phyloP scores from a whole-genome alignment of 2,113 vertebrate genomes.

The Poeciliopsis turrubarensis region DNA sequence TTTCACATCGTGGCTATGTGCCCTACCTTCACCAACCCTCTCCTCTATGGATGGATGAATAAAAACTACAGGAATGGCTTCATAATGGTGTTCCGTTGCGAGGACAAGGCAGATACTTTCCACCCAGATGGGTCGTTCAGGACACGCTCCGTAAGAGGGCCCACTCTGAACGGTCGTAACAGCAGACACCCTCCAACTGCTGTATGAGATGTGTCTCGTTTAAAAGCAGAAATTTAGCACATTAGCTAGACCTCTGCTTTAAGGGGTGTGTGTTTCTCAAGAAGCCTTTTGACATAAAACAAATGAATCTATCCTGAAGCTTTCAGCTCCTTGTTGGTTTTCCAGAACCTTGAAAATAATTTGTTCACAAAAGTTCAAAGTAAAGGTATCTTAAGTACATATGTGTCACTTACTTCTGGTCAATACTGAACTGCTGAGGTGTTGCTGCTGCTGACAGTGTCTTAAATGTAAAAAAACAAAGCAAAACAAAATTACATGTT shows the following conservation, averaged over 20 bases:
- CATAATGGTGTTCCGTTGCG: conserved; percentile 90
- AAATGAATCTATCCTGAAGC: conserved; percentile 36
- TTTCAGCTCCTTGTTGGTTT: conserved; percentile 8
- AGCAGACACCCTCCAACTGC: conserved; percentile 82
- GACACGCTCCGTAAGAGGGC: conserved; percentile 80
- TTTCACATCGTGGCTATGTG: conserved; percentile 94
- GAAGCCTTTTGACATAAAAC: conserved; percentile 54
- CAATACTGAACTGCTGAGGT: neutral
- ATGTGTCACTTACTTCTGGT: too few species aligned
- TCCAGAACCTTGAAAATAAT: neutral
- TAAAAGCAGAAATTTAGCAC: conserved; percentile 7
- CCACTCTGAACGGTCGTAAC: conserved; percentile 79
- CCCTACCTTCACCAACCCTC: conserved; percentile 89
- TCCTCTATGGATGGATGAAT: conserved; percentile 96
- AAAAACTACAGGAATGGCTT: conserved; percentile 94
- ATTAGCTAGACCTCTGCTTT: conserved; percentile 9
- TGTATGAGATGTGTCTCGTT: conserved; percentile 72
- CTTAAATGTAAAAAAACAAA: neutral
- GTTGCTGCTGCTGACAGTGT: neutral
- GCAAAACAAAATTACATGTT: neutral
- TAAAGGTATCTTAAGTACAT: neutral
- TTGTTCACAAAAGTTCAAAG: neutral
- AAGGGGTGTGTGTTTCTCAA: conserved; percentile 28
- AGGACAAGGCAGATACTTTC: conserved; percentile 85
- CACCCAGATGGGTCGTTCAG: conserved; percentile 86